A percentile compares a stretch with the other conserved stretches of the same genome.
Evolutionary conservation across 1,140 invertebrate genomes (phyloP).

Genomic region (Pararge aegeria): DNA sequence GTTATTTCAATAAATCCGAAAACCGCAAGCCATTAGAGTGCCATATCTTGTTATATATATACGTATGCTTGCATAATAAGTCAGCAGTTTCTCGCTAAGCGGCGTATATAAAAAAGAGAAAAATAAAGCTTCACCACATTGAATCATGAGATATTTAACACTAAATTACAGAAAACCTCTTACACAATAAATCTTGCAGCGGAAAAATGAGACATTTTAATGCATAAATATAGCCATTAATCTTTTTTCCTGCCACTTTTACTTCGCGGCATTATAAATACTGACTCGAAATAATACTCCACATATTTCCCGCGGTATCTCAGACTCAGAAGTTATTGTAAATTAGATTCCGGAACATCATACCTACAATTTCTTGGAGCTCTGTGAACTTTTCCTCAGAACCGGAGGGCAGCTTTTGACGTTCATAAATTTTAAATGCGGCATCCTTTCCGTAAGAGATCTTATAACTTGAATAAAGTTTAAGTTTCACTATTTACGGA

Average conservation of each 20-base stretch:
- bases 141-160: conserved; percentile 5
- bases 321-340: conserved; percentile 31
- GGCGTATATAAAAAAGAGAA: neutral
- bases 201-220: conserved; percentile 12
- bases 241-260: conserved; percentile 11
- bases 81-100: neutral
- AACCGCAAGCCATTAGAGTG: too few species aligned
- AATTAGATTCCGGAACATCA: conserved; percentile 34
- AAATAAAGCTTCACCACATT: neutral
- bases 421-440: conserved; percentile 41
- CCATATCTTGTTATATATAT: too few species aligned
- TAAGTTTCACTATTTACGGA: conserved; percentile 4
- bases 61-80: too few species aligned
- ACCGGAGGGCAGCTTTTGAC: conserved; percentile 34
- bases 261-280: conserved; percentile 10
- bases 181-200: conserved; percentile 3
- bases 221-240: conserved; percentile 12
- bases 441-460: conserved; percentile 31
- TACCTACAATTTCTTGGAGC: conserved; percentile 30
- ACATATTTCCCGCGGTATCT: conserved; percentile 32
- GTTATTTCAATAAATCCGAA: too few species aligned
- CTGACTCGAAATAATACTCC: conserved; percentile 16
- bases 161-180: conserved; percentile 7
- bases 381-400: conserved; percentile 17
- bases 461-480: conserved; percentile 15